phyloP scores from a whole-genome alignment of 2,888 invertebrate genomes.

The Ophion slaviceki region DNA sequence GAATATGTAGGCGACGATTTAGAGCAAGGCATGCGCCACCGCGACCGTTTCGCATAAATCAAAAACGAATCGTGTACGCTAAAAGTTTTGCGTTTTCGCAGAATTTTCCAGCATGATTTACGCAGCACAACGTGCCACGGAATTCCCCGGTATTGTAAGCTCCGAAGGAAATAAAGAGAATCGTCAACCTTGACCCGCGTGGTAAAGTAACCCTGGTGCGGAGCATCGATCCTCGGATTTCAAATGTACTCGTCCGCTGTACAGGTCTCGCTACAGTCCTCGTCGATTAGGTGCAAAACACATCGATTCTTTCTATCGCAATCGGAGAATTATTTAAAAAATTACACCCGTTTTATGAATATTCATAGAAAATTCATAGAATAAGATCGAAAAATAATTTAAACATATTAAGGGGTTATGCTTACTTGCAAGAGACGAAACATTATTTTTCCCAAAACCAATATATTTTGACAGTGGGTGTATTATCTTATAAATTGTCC shows the following conservation, averaged over 20 bases:
- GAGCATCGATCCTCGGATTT: slow-evolving; percentile 43
- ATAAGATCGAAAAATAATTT: too few species aligned
- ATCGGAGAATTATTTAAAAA: neutral
- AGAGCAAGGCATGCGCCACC: neutral
- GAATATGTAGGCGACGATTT: neutral
- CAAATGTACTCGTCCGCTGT: slow-evolving; percentile 8
- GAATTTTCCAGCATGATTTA: slow-evolving; percentile 32
- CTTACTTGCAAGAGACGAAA: too few species aligned
- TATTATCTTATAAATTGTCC: too few species aligned
- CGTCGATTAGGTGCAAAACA: too few species aligned
- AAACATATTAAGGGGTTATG: too few species aligned
- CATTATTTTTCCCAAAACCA: too few species aligned
- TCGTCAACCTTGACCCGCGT: slow-evolving; percentile 56
- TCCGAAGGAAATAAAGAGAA: slow-evolving; percentile 43
- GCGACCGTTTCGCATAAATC: neutral
- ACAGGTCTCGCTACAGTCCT: neutral
- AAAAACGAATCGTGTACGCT: neutral
- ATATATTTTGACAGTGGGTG: too few species aligned
- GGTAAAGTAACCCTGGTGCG: slow-evolving; percentile 17
- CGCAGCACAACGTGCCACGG: slow-evolving; percentile 30
- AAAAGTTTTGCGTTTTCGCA: slow-evolving; percentile 8
- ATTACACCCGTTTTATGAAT: neutral
- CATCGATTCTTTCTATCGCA: neutral
- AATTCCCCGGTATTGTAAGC: slow-evolving; percentile 38
- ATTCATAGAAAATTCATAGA: too few species aligned